Evolutionary conservation across 2,113 vertebrate species (phyloP).

Genomic region (Psammodynastes pulverulentus): DNA sequence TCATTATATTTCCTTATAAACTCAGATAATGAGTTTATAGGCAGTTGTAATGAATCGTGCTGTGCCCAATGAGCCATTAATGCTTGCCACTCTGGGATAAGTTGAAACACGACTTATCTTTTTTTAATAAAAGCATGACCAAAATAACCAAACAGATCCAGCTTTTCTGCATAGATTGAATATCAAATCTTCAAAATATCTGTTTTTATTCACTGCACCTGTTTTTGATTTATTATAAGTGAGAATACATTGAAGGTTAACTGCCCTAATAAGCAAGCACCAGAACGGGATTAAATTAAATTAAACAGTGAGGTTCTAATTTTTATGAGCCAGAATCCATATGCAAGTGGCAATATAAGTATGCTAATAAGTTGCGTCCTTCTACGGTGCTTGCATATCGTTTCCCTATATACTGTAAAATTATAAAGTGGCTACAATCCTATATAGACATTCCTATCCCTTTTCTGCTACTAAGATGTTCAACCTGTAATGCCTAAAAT

Average conservation of each 20-base stretch:
- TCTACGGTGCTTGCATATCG: background rate
- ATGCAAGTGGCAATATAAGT: background rate
- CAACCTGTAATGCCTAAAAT: background rate
- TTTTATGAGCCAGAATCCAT: slow-evolving; percentile 1
- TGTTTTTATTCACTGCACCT: background rate
- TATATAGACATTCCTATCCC: background rate
- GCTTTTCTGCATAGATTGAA: background rate
- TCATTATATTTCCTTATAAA: slow-evolving; percentile 11
- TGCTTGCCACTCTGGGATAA: slow-evolving; percentile 6
- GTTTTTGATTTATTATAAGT: background rate
- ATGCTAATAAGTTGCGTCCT: background rate
- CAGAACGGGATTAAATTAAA: background rate
- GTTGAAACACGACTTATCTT: background rate
- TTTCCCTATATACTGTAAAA: background rate
- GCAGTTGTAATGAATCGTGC: slow-evolving; percentile 8
- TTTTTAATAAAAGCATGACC: background rate
- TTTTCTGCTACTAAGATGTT: background rate
- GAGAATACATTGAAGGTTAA: background rate
- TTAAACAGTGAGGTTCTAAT: slow-evolving; percentile 7
- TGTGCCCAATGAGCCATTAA: background rate
- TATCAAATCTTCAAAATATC: background rate
- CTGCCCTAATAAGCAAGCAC: background rate
- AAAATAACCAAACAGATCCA: background rate
- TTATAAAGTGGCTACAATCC: background rate
- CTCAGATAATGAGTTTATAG: background rate